Base-by-base conservation (phyloP, 2,888 invertebrate genomes). In the Brachyptera risi region DNA sequence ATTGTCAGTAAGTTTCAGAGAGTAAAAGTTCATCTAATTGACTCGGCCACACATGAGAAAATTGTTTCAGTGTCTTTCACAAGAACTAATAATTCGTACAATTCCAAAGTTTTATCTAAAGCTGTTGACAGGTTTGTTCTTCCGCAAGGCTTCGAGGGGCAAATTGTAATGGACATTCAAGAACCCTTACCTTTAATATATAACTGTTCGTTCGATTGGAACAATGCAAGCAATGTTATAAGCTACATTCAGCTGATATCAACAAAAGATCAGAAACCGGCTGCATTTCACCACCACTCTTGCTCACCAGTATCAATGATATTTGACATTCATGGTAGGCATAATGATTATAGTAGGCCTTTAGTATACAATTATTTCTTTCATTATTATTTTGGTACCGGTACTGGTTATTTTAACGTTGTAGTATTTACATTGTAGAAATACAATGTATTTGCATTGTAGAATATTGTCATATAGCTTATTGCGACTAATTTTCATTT, bases 71-170 rank as follows among this genome's bases (percentile, higher is more conserved):
- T 59, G 19, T 57, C 50, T 15, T 65, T 65, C 54, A 37, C 24
- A 17, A 21, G 21, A 24, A 35, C 11, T 59, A 17, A 13, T 27
- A 13, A 31, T 24, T 19, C 47, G 21, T 21, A 19, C 13, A 31
- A 31, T 2, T 11, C 40, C 23, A 49, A 9, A 9, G 26, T 62
- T n/a, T 35, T 50, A 13, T 56, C 49, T 2, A 60, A 64, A 37
- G 31, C 24, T 26, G 61, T 65, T 15, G 65, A 63, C 11, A 60
- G 61, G 19, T 59, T 61, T 11, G n/a, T 65, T n/a, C 56, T 67
- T 13, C 65, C 64, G 1, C 65, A 64, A 60, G 62, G 61, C 15
- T 67, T 65, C 59, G 65, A 67, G 42, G 65, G 62, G 3, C 57
- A 60, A 51, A 37, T 66, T 42, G 35, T 63, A 15, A 24, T 67